phyloP scores from a whole-genome alignment of 2,888 invertebrate species.

The Dicycla oo region DNA sequence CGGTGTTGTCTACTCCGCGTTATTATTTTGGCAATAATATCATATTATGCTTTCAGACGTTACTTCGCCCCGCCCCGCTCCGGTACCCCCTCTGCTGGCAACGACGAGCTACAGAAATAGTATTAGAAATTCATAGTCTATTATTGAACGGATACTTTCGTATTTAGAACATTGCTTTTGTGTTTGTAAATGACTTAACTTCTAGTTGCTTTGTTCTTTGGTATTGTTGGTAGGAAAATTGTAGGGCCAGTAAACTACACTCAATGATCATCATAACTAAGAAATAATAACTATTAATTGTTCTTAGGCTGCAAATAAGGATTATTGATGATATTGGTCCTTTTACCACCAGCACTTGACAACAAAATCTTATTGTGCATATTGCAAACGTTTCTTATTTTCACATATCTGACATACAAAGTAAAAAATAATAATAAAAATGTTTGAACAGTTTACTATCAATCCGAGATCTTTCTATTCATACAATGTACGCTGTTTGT shows the following conservation, averaged over 20 bases:
- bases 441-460: not conserved
- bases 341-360: no score
- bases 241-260: not conserved
- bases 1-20: constrained; percentile 75
- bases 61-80: constrained; percentile 66
- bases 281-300: no score
- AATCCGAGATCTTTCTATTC: not conserved
- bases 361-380: not conserved
- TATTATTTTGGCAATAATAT: constrained; percentile 87
- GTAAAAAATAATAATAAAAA: no score
- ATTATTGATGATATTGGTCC: no score
- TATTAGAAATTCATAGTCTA: constrained; percentile 85
- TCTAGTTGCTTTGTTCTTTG: constrained; percentile 19
- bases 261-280: no score
- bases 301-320: no score
- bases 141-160: constrained; percentile 81
- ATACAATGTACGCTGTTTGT: not conserved
- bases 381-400: not conserved
- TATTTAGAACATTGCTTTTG: constrained; percentile 79
- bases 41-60: constrained; percentile 80
- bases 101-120: constrained; percentile 81
- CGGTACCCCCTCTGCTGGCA: constrained; percentile 73
- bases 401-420: not conserved
- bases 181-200: constrained; percentile 67
- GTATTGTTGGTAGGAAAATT: not conserved